Evolutionary conservation across 2,888 invertebrate genomes (phyloP), one percentile per base, ranked within the genome.

Genomic region (Cephus rjabovi): DNA sequence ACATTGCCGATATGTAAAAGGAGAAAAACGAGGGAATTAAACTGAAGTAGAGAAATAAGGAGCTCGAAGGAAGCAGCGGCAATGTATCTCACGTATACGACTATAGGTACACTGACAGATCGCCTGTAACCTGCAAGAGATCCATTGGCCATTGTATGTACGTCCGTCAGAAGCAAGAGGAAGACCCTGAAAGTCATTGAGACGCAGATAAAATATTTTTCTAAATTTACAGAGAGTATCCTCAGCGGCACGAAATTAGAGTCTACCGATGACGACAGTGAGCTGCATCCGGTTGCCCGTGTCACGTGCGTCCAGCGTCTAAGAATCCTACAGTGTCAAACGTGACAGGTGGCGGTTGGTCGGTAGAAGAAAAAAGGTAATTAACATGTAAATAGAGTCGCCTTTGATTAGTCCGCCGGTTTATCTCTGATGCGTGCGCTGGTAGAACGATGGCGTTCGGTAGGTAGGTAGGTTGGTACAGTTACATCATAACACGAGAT

Each of bases 401-500:
- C 9, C 9, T 56, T 56, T 23, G 56, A 56, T 56, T 56, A 56
- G 56, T 23, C 9, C 56, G 56, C 56, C 56, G 23, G 23, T 56
- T 56, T 56, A 23, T 56, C 56, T 56, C 56, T 56, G 23, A 23
- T 56, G 56, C 56, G 56, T 23, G 23, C 56, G 56, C 56, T 9
- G 56, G 56, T 9, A 56, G 23, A 56, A 56, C 56, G 56, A 56
- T 23, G 23, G 56, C 56, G 56, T 56, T 56, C 23, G 56, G 56
- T 40, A 12, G 70, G 33, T 70, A 70, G 70, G n/a, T 71, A 71
- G 75, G 71, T 71, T 70, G 78, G 79, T 82, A 83, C 83, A 84
- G 83, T 82, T 85, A 86, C 82, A 77, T 82, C 82, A 81, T 81
- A 81, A 83, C 79, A 77, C 78, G 80, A 84, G 84, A 87, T 86